A percentile compares a stretch with the other conserved stretches of the same genome.
Evolutionary conservation across 2,113 vertebrate genomes (phyloP).

Genomic region (Sigmodon hispidus): DNA sequence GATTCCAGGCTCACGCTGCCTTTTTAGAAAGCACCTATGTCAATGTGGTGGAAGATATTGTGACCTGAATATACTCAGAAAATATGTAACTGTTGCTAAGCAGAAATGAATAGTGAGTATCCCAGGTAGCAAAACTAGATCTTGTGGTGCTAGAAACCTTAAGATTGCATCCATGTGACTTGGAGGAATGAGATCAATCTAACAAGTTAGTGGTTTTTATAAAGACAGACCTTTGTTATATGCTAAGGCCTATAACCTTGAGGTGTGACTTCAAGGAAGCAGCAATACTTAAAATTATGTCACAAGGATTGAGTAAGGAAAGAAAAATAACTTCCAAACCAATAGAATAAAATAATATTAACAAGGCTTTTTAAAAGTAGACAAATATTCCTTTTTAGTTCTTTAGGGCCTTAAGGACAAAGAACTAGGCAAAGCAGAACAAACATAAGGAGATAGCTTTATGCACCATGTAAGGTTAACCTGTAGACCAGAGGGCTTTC

Average conservation of each 20-base stretch:
- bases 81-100: background rate
- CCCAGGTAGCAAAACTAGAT: background rate
- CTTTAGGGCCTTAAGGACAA: background rate
- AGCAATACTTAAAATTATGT: constrained; percentile 23
- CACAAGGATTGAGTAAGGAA: background rate
- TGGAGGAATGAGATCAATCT: background rate
- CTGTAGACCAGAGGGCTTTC: background rate
- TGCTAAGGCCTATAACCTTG: background rate
- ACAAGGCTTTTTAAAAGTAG: background rate
- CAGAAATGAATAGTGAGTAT: background rate
- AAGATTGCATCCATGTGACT: background rate
- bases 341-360: constrained; percentile 43
- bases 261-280: background rate
- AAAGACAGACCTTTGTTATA: background rate
- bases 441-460: background rate
- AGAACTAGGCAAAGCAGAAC: constrained; percentile 18
- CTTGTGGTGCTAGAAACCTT: background rate
- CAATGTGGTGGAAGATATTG: background rate
- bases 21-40: background rate
- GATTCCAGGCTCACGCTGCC: background rate
- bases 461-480: background rate
- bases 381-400: background rate
- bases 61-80: background rate
- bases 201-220: constrained; percentile 4
- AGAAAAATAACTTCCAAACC: background rate